Evolutionary conservation across 2,113 vertebrate genomes (phyloP), one percentile per base, ranked within the genome.

Genomic region (Nibea albiflora): DNA sequence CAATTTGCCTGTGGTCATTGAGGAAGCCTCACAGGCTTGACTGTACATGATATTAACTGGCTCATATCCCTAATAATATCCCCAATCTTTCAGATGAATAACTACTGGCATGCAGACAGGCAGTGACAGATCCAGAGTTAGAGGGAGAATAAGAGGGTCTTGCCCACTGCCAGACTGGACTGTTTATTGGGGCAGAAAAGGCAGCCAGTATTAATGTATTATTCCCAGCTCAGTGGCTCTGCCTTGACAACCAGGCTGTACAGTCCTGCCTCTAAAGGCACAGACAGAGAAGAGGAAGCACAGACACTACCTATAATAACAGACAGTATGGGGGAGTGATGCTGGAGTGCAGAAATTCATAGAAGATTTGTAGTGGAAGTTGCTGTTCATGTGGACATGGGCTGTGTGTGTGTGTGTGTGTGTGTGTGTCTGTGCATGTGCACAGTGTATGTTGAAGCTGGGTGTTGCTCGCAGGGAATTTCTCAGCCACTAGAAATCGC

Each of bases 141-240:
- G 11, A 60, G 26, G 31, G 63, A 24, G 24, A 53, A 57, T 16
- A 35, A 11, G 26, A 73, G 53, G 50, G 52, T 46, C 2, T 60
- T 72, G 46, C 31, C 35, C 53, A 35, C 54, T 50, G 70, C 46
- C 1, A 66, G 26, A 79, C 56, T 76, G 56, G 58, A 20, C 47
- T 73, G 89, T 66, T 89, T 86, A 90, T 65, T 92, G 80, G 82
- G 82, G 86, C 85, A 85, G 87, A 93, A 92, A 67, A 69, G 50
- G 35, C 64, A 68, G 60, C 26, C 69, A 86, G 70, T 81, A 83
- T 90, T 81, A 87, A 76, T 49, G 50, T 60, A 78, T 87, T 88
- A 81, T 39, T 78, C 57, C 57, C 67, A 89, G 89, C 58, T 90
- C 39, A 80, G 76, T 87, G 72, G 47, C 47, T 90, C 63, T 63